These are phyloP conservation scores for Drosophila azteca DNA, from an alignment of 1,140 invertebrate genomes.

Conservation along the genomic window DNA sequence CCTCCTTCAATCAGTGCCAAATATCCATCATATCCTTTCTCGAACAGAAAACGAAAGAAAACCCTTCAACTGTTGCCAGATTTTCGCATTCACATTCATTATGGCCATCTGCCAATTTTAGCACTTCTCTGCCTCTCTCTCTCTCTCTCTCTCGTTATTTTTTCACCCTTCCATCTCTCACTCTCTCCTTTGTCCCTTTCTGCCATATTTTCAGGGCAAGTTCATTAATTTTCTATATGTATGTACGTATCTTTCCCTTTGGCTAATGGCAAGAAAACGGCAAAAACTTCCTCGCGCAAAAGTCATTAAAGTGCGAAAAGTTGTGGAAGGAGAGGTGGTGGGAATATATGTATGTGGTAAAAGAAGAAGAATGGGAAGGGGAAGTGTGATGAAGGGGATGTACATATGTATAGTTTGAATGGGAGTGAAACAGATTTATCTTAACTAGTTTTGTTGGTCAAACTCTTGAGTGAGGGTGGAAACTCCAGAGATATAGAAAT, in stretches of 20 bases:
- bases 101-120: slow-evolving; percentile 37
- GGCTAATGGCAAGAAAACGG: not conserved
- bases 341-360: no score
- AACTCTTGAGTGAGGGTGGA: slow-evolving; percentile 1
- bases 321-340: not conserved
- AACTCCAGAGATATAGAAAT: no score
- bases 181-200: no score
- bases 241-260: not conserved
- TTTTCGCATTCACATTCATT: slow-evolving; percentile 37
- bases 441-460: slow-evolving; percentile 31
- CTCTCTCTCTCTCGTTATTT: not conserved
- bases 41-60: not conserved
- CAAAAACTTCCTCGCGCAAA: slow-evolving; percentile 5
- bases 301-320: slow-evolving; percentile 42
- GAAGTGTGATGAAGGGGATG: not conserved
- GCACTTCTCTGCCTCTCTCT: slow-evolving; percentile 13
- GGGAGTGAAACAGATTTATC: slow-evolving; percentile 31
- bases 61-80: not conserved
- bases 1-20: no score
- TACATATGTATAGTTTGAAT: not conserved
- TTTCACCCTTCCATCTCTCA: no score
- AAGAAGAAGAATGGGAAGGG: no score
- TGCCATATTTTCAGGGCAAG: no score
- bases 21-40: no score
- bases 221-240: no score